Percentiles rank a stretch among this genome's conserved stretches.
phyloP scores from a whole-genome alignment of 2,113 vertebrate species.

The Craseonycteris thonglongyai region DNA sequence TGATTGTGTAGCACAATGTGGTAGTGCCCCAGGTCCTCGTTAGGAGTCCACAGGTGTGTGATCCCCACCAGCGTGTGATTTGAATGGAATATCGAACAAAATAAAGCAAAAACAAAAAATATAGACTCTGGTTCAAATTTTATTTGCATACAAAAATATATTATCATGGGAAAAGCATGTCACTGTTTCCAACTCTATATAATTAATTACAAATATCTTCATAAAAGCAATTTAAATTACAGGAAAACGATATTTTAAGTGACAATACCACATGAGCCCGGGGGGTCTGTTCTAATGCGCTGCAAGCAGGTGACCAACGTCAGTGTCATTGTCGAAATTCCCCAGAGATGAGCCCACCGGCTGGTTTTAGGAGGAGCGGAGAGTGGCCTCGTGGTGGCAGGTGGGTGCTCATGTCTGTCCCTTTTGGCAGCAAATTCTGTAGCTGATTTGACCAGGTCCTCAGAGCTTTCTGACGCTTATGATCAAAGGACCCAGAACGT shows the following conservation, averaged over 20 bases:
- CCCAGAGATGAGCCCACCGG: slow-evolving; percentile 7
- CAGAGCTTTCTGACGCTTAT: neutral
- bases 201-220: slow-evolving; percentile 91
- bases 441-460: slow-evolving; percentile 2
- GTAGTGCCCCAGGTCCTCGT: neutral
- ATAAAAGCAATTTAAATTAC: slow-evolving; percentile 90
- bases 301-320: slow-evolving; percentile 49
- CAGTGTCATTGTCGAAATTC: slow-evolving; percentile 49
- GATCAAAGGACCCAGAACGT: neutral
- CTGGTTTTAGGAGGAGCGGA: slow-evolving; percentile 24
- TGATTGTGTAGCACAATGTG: neutral
- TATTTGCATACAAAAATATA: slow-evolving; percentile 98
- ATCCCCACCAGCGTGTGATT: neutral
- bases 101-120: neutral
- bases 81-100: neutral
- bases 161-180: slow-evolving; percentile 84
- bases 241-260: slow-evolving; percentile 80
- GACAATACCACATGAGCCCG: slow-evolving; percentile 73
- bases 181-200: slow-evolving; percentile 89
- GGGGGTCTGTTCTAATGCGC: slow-evolving; percentile 58
- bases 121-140: slow-evolving; percentile 72
- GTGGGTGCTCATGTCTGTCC: neutral
- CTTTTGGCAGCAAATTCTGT: slow-evolving; percentile 45
- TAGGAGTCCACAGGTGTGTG: neutral
- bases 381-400: neutral